A percentile compares a stretch with the other conserved stretches of the same genome.
phyloP scores from a whole-genome alignment of 2,113 vertebrate genomes.

The Peucedramus taeniatus region DNA sequence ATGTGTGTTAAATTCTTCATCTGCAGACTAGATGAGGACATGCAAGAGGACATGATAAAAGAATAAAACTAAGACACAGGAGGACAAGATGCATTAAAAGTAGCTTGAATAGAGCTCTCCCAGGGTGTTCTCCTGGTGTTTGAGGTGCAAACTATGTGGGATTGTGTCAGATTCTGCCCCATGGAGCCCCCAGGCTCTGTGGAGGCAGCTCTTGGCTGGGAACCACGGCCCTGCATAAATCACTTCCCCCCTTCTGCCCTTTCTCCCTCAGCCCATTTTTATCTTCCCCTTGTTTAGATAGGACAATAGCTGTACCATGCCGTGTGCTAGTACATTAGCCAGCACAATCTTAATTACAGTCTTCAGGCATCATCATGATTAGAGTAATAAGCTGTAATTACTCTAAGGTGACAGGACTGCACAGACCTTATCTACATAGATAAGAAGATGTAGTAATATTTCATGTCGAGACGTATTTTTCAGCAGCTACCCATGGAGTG shows the following conservation, averaged over 20 bases:
- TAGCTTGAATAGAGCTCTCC: rapidly evolving
- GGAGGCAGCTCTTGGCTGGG: background rate
- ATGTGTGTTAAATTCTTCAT: background rate
- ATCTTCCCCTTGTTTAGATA: conserved; percentile 35
- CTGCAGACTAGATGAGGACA: background rate
- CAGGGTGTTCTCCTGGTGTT: rapidly evolving
- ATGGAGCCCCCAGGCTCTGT: rapidly evolving
- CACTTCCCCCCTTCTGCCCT: background rate
- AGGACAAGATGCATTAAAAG: background rate
- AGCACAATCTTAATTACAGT: conserved; percentile 63
- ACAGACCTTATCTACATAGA: conserved; percentile 34
- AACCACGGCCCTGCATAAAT: background rate
- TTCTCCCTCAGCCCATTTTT: background rate
- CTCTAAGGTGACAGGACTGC: conserved; percentile 48
- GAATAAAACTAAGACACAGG: background rate
- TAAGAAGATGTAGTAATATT: conserved; percentile 42
- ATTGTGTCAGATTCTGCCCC: background rate
- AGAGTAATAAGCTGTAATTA: conserved; percentile 65
- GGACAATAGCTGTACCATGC: conserved; percentile 26
- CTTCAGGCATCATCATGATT: conserved; percentile 58
- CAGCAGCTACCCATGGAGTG: conserved; percentile 25
- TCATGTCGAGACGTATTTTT: conserved; percentile 34
- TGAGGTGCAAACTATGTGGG: background rate
- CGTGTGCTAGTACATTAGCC: conserved; percentile 25
- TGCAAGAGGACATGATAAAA: background rate